Evolutionary conservation across 1,140 invertebrate species (phyloP).

Genomic region (Dendrolimus kikuchii): DNA sequence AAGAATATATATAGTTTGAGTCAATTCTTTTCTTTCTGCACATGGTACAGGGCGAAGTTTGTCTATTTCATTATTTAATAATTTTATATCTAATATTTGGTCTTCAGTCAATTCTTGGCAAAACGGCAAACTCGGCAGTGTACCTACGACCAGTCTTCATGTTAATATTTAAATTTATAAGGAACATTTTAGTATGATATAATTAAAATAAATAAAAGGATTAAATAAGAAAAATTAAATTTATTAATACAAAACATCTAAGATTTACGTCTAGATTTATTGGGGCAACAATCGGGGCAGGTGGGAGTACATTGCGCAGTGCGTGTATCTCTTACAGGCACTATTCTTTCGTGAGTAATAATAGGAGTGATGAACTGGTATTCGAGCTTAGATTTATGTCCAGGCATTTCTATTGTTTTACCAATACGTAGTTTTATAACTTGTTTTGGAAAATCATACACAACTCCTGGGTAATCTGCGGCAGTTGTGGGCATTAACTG

Average conservation of each 20-base stretch:
- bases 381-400: slow-evolving; percentile 54
- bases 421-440: slow-evolving; percentile 58
- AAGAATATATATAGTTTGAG: too few relatives aligned
- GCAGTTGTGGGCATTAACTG: slow-evolving; percentile 36
- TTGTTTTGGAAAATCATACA: slow-evolving; percentile 54
- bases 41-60: slow-evolving; percentile 4
- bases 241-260: not conserved
- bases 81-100: slow-evolving; percentile 22
- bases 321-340: slow-evolving; percentile 48
- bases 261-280: slow-evolving; percentile 14
- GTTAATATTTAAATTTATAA: too few relatives aligned
- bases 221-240: slow-evolving; percentile 2
- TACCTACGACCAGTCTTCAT: slow-evolving; percentile 35
- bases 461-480: slow-evolving; percentile 41
- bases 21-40: slow-evolving; percentile 2
- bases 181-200: too few relatives aligned
- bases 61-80: slow-evolving; percentile 6
- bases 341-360: slow-evolving; percentile 28
- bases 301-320: slow-evolving; percentile 43
- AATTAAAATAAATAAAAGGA: slow-evolving; percentile 3
- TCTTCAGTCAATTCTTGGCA: slow-evolving; percentile 29
- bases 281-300: slow-evolving; percentile 31
- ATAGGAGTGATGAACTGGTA: slow-evolving; percentile 60
- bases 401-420: slow-evolving; percentile 51
- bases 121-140: slow-evolving; percentile 28